Base-by-base conservation (phyloP, 2,888 invertebrate genomes). In the Monochamus alternatus region DNA sequence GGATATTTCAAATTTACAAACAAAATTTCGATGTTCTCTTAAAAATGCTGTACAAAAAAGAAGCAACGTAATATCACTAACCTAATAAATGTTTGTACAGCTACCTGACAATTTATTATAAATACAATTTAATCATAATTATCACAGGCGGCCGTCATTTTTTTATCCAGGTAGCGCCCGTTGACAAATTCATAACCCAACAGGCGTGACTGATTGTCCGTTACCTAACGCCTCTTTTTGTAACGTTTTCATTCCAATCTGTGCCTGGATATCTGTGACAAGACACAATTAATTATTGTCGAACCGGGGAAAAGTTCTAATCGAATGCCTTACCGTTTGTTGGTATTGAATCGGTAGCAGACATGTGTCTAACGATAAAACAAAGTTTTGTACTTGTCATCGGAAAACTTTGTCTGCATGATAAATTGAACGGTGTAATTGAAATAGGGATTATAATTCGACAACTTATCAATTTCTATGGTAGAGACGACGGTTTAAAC, bases 371-470 rank as follows among this genome's bases (percentile, higher is more conserved):
- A 77, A 80, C 68, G 76, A 76, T 78, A 78, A 76, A 81, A 78
- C 78, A 78, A 80, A 80, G 75, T 81, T 81, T 77, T 72, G 74
- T 77, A 75, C 80, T 79, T 82, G 83, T 83, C 82, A 80, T 74
- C 78, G 62, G 75, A 78, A 81, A 81, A 81, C 80, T 81, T 80
- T 79, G 77, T 76, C 76, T 74, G 79, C 78, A 79, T 83, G 83
- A 83, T 82, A 81, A 83, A 83, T 83, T 75, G 81, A 76, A 75
- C 58, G 65, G 74, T 59, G 79, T 81, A 83, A 82, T 83, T 82
- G 83, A 82, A 83, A 81, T 78, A 76, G 79, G 73, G 78, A 79
- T 79, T 81, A 81, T 81, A 78, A 78, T 81, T 81, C 79, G 79
- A 81, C 78, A 81, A 80, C 73, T 76, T 76, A 78, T 80, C 78